Conservation (phyloP, 2,888 invertebrate genomes). For the Hanleya hanleyi region DNA sequence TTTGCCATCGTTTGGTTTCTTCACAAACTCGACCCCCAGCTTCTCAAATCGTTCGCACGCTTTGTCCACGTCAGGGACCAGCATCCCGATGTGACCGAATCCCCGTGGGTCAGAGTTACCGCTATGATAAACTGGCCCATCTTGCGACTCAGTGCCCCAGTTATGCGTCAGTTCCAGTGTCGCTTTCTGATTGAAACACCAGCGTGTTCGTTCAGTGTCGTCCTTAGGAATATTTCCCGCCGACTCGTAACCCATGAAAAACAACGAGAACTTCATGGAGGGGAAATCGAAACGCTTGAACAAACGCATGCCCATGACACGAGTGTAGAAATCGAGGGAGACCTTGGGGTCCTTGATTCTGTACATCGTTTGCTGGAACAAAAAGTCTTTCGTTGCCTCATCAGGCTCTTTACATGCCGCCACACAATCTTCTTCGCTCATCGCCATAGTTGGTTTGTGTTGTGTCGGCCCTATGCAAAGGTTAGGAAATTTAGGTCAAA, state of each 20-base stretch:
- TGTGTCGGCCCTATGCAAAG: too few relatives aligned
- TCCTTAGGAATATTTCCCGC: constrained; percentile 83
- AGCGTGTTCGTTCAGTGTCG: constrained; percentile 80
- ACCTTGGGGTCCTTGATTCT: constrained; percentile 93
- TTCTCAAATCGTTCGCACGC: constrained; percentile 92
- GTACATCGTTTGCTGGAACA: constrained; percentile 98
- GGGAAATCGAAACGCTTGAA: constrained; percentile 92
- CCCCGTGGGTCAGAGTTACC: constrained; percentile 93
- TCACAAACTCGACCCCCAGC: constrained; percentile 90
- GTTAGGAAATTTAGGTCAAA: too few relatives aligned
- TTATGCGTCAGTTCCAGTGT: constrained; percentile 95
- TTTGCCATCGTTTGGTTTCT: constrained; percentile 89
- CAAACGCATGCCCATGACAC: constrained; percentile 92
- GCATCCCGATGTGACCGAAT: constrained; percentile 93
- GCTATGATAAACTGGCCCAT: constrained; percentile 87
- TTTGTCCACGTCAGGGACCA: constrained; percentile 90
- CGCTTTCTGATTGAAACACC: constrained; percentile 88
- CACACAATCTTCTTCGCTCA: constrained; percentile 15
- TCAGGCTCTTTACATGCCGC: constrained; percentile 14
- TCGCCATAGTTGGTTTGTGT: constrained; percentile 5
- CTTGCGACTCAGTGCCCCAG: constrained; percentile 89
- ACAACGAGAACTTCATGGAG: constrained; percentile 90
- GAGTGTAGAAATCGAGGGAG: constrained; percentile 92
- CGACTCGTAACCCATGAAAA: constrained; percentile 93
- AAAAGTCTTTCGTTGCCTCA: constrained; percentile 81